Evolutionary conservation across 2,888 invertebrate genomes (phyloP), one percentile per base, ranked within the genome.

Genomic region (Apamea monoglypha): DNA sequence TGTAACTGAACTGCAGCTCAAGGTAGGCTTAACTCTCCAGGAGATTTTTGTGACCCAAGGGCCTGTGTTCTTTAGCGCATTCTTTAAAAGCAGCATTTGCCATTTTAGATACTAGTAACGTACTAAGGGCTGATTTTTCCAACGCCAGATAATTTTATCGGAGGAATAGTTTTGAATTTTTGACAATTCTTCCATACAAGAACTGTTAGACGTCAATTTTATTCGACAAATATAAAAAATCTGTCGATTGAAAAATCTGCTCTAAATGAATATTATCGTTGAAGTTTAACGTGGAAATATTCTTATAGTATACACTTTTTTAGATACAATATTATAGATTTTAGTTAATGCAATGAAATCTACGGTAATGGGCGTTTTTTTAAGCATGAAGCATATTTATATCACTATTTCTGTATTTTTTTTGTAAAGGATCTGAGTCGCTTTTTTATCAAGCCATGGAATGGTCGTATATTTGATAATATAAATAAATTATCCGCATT

Each of bases 31-130:
- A 7, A 63, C 76, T 10, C 78, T 88, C 4, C 88, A 85, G 76
- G 93, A 94, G 80, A 77, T 78, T 2, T 85, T 88, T n/a, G 44
- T 89, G 0, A 87, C 85, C 0, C 88, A 90, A 53, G 90, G 89
- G 1, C 73, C 86, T 7, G 85, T 88, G n/a, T 84, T 89, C 36
- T 89, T 91, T 29, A 76, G 76, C 0, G 85, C 83, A 0, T 93
- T 88, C 72, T 85, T 93, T 29, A 91, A 92, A 66, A 78, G 88
- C 36, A 91, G 82, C 47, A 88, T 94, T 63, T 94, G 93, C 75
- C 89, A 92, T 80, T 92, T 91, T 69, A 14, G 14, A 29, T 25
- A 71, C 12, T 36, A 53, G 1, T 29, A 64, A 21, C 14, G 16
- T 73, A 40, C 40, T 40, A 40, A 40, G 40, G 40, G 40, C 40